These are phyloP conservation scores for Barbus barbus DNA, from an alignment of 2,113 vertebrate species.

Conservation along the genomic window DNA sequence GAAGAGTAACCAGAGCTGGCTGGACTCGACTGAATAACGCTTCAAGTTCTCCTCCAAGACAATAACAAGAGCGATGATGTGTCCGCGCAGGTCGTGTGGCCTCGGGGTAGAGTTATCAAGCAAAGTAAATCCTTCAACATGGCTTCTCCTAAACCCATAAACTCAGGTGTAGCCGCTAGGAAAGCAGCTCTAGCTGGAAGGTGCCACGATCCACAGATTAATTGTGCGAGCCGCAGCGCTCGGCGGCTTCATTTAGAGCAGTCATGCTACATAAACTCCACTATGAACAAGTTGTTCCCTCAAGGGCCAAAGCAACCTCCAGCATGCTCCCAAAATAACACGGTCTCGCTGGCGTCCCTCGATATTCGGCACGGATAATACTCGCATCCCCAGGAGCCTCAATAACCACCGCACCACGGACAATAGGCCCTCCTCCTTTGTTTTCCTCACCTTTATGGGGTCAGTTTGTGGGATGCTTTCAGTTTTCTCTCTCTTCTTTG, in stretches of 20 bases:
- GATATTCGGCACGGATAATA: slow-evolving; percentile 22
- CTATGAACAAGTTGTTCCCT: slow-evolving; percentile 31
- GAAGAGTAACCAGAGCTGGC: slow-evolving; percentile 6
- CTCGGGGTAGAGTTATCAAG: slow-evolving; percentile 11
- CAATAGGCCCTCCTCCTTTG: not conserved
- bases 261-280: slow-evolving; percentile 41
- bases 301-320: slow-evolving; percentile 7
- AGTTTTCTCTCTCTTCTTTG: slow-evolving; percentile 11
- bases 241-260: slow-evolving; percentile 29
- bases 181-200: slow-evolving; percentile 1
- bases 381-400: slow-evolving; percentile 6
- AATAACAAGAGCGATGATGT: not conserved
- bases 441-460: slow-evolving; percentile 1
- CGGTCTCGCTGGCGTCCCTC: not conserved
- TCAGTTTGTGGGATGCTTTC: slow-evolving; percentile 4
- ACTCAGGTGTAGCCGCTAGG: not conserved
- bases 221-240: slow-evolving; percentile 17
- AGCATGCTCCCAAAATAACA: slow-evolving; percentile 38
- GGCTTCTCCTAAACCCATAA: slow-evolving; percentile 2
- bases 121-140: not conserved
- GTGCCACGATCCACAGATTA: slow-evolving; percentile 29
- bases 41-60: not conserved
- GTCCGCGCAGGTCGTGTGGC: not conserved
- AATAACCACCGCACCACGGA: not conserved
- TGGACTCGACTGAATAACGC: not conserved